A percentile compares a stretch with the other conserved stretches of the same genome.
Evolutionary conservation across 2,797 vertebrate genomes (phyloP).

Genomic region (Enoplosus armatus): DNA sequence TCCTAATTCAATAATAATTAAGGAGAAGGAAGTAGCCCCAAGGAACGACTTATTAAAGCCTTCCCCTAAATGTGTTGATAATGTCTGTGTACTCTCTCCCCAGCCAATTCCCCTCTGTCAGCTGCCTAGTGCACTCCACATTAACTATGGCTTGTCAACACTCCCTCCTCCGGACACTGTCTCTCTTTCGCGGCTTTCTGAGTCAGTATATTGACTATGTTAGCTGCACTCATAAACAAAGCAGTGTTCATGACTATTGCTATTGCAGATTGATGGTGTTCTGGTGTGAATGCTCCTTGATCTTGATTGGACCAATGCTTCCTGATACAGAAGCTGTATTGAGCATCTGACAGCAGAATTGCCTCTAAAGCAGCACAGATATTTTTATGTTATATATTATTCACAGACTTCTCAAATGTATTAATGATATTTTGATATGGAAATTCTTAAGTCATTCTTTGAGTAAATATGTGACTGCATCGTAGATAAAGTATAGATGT

Average conservation of each 20-base stretch:
- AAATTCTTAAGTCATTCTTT: neutral
- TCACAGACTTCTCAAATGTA: neutral
- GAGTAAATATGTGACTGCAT: neutral
- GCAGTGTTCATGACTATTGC: conserved; percentile 12
- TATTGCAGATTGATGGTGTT: conserved; percentile 9
- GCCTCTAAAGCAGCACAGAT: neutral
- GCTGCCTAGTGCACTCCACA: conserved; percentile 29
- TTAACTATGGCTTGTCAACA: conserved; percentile 54
- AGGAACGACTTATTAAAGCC: conserved; percentile 77
- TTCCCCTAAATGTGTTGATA: conserved; percentile 75
- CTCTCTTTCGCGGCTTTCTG: conserved; percentile 14
- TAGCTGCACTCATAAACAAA: conserved; percentile 31
- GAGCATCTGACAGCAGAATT: neutral
- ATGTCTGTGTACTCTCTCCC: conserved; percentile 53
- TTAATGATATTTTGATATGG: neutral
- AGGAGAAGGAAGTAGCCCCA: conserved; percentile 70
- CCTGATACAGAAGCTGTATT: neutral
- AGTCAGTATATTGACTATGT: conserved; percentile 19
- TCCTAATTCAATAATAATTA: conserved; percentile 84
- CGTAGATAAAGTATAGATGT: neutral
- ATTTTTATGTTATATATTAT: neutral
- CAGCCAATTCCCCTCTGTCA: conserved; percentile 46
- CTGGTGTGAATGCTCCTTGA: neutral
- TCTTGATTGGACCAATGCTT: neutral
- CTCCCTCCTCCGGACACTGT: conserved; percentile 29